Percentiles rank a stretch among this genome's conserved stretches.
Evolutionary conservation across 2,888 invertebrate species (phyloP).

Genomic region (Dryobotodes eremita): DNA sequence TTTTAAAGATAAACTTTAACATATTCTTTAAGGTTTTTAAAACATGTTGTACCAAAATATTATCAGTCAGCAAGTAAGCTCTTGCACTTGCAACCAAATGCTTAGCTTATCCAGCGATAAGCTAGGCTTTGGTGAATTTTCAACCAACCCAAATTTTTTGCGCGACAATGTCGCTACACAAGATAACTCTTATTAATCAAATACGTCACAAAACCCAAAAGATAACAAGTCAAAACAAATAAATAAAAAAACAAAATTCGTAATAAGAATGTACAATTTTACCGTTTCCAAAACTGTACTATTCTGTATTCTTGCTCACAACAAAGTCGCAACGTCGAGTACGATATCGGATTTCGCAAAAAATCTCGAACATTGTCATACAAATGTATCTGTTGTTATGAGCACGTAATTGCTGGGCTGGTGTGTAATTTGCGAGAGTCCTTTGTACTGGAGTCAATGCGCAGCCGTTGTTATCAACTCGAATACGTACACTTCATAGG

Average conservation of each 20-base stretch:
- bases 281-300: conserved; percentile 41
- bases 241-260: conserved; percentile 3
- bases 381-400: conserved; percentile 90
- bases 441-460: conserved; percentile 82
- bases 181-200: background rate
- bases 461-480: conserved; percentile 76
- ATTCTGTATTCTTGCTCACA: conserved; percentile 63
- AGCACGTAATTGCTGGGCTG: conserved; percentile 84
- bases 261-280: conserved; percentile 23
- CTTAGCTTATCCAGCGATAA: background rate
- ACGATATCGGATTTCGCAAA: conserved; percentile 85
- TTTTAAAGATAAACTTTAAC: background rate
- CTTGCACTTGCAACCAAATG: background rate
- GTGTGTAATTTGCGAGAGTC: conserved; percentile 86
- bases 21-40: background rate
- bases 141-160: too few relatives aligned
- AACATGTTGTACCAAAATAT: background rate
- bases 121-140: background rate
- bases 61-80: background rate
- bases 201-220: background rate
- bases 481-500: conserved; percentile 68
- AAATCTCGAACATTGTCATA: conserved; percentile 88
- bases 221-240: conserved; percentile 38
- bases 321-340: conserved; percentile 60
- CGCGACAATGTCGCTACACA: background rate